Conservation (phyloP, 2,797 vertebrate genomes). For the Crypturellus tataupa region DNA sequence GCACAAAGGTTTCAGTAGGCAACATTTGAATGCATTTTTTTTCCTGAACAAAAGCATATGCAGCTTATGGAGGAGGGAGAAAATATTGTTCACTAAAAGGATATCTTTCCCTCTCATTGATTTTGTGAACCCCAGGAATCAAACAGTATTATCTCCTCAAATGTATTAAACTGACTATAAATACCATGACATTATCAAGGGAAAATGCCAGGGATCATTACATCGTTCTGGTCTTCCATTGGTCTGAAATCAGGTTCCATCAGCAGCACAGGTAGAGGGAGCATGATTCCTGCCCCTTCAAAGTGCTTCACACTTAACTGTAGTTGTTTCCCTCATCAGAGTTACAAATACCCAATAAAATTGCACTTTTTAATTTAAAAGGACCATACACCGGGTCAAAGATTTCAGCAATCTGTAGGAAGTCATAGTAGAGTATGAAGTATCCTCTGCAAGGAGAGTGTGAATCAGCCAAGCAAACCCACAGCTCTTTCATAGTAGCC, state of each 20-base stretch:
- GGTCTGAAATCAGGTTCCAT: background rate
- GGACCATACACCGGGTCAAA: background rate
- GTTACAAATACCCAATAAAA: background rate
- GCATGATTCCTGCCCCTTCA: background rate
- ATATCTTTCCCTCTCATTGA: background rate
- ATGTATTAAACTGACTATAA: background rate
- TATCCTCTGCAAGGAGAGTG: accelerated
- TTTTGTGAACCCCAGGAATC: background rate
- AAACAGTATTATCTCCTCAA: background rate
- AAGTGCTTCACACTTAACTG: background rate
- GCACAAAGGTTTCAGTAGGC: background rate
- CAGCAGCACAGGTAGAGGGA: accelerated
- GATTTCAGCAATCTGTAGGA: background rate
- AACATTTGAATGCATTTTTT: background rate
- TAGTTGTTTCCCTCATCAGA: accelerated
- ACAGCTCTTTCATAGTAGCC: background rate
- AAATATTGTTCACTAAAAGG: background rate
- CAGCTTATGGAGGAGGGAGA: background rate
- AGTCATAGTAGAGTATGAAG: accelerated
- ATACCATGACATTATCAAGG: constrained; percentile 3
- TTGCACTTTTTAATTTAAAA: background rate
- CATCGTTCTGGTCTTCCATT: background rate
- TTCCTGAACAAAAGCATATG: accelerated
- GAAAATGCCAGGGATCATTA: constrained; percentile 2
- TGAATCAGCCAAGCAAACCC: background rate